A percentile compares a stretch with the other conserved stretches of the same genome.
Conservation (phyloP, 2,888 invertebrate genomes). For the Amphipyra berbera region DNA sequence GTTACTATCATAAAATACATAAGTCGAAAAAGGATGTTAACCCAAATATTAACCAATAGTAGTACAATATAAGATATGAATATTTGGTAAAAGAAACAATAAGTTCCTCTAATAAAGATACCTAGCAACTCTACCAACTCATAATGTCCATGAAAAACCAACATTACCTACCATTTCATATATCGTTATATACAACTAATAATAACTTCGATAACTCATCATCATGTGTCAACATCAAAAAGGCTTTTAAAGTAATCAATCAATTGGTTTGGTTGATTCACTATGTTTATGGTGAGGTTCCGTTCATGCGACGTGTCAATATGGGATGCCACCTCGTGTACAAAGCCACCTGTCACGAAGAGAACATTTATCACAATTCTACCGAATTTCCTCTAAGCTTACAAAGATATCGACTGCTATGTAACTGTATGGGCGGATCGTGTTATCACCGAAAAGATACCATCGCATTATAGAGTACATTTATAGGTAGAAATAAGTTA, state of each 20-base stretch:
- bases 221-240: conserved; percentile 55
- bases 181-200: conserved; percentile 18
- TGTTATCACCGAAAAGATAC: conserved; percentile 38
- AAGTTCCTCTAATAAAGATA: no score
- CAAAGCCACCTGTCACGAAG: conserved; percentile 78
- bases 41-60: no score
- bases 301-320: conserved; percentile 76
- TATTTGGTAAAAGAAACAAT: no score
- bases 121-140: no score
- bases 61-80: no score
- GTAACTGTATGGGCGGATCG: conserved; percentile 42
- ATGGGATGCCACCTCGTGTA: conserved; percentile 74
- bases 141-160: conserved; percentile 6
- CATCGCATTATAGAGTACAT: conserved; percentile 25
- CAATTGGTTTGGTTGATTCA: conserved; percentile 60
- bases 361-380: conserved; percentile 81
- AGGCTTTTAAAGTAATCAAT: conserved; percentile 72
- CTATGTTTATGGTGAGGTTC: conserved; percentile 74
- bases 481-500: not conserved
- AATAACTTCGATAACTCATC: conserved; percentile 38
- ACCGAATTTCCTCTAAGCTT: conserved; percentile 66
- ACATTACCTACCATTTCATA: conserved; percentile 11
- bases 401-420: conserved; percentile 60
- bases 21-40: no score
- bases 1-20: no score